Conservation (phyloP, 2,888 invertebrate genomes). For the Tenodera sinensis region DNA sequence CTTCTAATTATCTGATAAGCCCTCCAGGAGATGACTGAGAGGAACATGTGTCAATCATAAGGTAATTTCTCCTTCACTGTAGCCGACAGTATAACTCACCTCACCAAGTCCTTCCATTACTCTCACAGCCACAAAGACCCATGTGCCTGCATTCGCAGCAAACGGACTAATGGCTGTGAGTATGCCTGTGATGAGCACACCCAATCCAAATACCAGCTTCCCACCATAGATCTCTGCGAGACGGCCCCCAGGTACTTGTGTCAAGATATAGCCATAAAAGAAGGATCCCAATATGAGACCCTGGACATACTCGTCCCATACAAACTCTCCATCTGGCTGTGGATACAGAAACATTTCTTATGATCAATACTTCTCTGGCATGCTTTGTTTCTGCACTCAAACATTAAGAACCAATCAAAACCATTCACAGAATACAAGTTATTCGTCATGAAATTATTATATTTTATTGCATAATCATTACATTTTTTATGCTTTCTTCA, state of each 20-base stretch:
- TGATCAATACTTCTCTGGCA: no score
- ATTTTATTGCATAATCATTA: no score
- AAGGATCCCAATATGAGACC: constrained; percentile 78
- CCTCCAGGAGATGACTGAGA: background rate
- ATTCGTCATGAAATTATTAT: no score
- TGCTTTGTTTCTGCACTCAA: no score
- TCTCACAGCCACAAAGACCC: constrained; percentile 67
- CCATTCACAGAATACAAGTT: no score
- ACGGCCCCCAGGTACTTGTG: constrained; percentile 77
- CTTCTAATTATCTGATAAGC: background rate
- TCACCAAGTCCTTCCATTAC: constrained; percentile 82
- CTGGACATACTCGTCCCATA: constrained; percentile 75
- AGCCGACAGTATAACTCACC: constrained; percentile 42
- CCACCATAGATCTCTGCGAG: constrained; percentile 84
- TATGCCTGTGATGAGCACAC: constrained; percentile 74
- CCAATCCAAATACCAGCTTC: constrained; percentile 80
- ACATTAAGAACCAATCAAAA: no score
- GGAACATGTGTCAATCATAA: no score
- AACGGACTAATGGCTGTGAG: constrained; percentile 80
- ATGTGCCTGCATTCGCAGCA: constrained; percentile 64
- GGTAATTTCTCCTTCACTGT: no score
- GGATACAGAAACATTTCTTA: constrained; percentile 15
- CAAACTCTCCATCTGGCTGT: constrained; percentile 67
- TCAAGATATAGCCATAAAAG: constrained; percentile 78
- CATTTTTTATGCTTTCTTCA: no score